phyloP scores from a whole-genome alignment of 2,888 invertebrate genomes.

The Brachylomia viminalis region DNA sequence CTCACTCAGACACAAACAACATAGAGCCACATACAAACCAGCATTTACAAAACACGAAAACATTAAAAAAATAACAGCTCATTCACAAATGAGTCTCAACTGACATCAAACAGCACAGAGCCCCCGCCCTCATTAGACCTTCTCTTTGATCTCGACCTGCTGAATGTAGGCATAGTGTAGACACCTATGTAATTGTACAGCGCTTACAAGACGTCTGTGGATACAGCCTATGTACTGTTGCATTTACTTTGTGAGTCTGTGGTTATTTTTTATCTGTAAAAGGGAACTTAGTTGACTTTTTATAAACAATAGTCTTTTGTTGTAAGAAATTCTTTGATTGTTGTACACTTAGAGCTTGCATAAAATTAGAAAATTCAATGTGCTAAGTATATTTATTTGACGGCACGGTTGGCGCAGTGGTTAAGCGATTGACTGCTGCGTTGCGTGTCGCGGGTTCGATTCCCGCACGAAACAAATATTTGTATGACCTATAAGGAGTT shows the following conservation, averaged over 20 bases:
- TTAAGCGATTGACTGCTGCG: no score
- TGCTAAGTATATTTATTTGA: no score
- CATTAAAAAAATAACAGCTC: constrained; percentile 43
- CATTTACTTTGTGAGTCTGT: constrained; percentile 34
- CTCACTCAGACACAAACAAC: not conserved
- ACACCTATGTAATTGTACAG: not conserved
- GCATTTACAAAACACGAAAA: constrained; percentile 25
- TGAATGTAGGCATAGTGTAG: constrained; percentile 23
- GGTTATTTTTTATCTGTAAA: constrained; percentile 11
- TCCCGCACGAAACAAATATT: no score
- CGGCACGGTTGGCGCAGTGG: no score
- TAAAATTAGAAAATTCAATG: no score
- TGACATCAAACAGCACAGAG: constrained; percentile 54
- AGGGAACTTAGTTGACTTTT: constrained; percentile 11
- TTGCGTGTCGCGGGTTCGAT: no score
- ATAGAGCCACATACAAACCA: not conserved
- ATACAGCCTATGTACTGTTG: constrained; percentile 17
- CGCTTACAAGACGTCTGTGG: constrained; percentile 12
- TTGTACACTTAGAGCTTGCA: no score
- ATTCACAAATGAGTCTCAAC: constrained; percentile 44
- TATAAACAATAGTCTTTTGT: not conserved
- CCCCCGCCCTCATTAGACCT: constrained; percentile 56
- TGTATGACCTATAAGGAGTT: no score
- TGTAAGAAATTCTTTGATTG: no score
- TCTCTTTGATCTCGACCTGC: constrained; percentile 62